Conservation (phyloP, 30 jellyfish, hydroid and myxozoan genomes). For the Chironex yamaguchii region DNA sequence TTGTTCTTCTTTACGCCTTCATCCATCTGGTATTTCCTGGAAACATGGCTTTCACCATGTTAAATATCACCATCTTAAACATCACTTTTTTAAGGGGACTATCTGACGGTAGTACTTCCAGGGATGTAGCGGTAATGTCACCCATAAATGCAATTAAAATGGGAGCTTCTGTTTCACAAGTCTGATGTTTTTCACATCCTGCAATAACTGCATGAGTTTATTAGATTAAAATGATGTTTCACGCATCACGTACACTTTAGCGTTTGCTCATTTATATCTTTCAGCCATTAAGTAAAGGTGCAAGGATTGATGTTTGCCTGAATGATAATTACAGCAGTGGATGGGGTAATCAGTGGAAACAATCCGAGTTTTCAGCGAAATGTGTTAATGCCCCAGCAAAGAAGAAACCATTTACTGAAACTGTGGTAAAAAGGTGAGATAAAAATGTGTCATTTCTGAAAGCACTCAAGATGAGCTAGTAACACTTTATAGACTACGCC, state of each 20-base stretch:
- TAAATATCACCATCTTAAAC: too few species aligned
- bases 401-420: constrained; percentile 75
- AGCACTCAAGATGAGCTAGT: too few species aligned
- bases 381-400: constrained; percentile 68
- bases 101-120: too few species aligned
- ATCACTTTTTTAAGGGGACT: too few species aligned
- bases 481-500: too few species aligned
- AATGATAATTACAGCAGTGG: constrained; percentile 82
- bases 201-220: neutral
- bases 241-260: neutral
- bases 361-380: neutral
- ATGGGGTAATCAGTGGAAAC: neutral
- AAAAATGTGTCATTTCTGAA: too few species aligned
- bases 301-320: constrained; percentile 87
- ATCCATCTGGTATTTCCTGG: too few species aligned
- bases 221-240: neutral
- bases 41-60: too few species aligned
- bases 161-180: neutral
- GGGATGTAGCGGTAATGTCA: too few species aligned
- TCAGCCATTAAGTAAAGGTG: constrained; percentile 90
- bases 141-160: too few species aligned
- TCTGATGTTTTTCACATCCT: neutral
- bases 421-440: constrained; percentile 84
- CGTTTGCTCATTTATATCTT: neutral
- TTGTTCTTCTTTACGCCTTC: too few species aligned